Evolutionary conservation across 2,113 vertebrate species (phyloP).

Genomic region (Macaca mulatta): DNA sequence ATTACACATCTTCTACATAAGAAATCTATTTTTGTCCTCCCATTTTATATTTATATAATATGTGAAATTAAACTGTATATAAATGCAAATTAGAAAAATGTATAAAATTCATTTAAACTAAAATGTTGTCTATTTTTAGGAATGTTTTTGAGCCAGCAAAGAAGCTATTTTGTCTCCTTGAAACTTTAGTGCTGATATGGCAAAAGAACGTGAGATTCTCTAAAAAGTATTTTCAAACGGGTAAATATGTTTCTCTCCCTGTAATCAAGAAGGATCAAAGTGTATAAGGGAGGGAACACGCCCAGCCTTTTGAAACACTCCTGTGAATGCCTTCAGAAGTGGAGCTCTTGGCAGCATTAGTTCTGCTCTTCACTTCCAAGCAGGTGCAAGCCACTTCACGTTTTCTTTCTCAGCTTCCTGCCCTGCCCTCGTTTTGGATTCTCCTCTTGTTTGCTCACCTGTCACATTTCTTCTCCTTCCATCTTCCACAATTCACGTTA

Average conservation of each 20-base stretch:
- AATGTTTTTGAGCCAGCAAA: background rate
- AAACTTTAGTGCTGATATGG: background rate
- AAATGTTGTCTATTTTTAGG: background rate
- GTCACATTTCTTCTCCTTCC: background rate
- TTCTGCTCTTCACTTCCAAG: background rate
- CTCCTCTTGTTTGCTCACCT: conserved; percentile 31
- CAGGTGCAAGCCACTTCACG: background rate
- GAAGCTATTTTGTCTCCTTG: background rate
- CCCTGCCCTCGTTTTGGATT: background rate
- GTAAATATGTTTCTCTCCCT: background rate
- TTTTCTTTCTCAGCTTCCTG: background rate
- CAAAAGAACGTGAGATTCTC: background rate
- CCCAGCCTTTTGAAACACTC: background rate
- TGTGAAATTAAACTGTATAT: background rate
- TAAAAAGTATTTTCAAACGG: background rate
- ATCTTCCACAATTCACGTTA: background rate
- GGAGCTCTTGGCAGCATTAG: background rate
- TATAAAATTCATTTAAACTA: background rate
- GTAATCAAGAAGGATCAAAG: background rate
- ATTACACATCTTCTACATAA: background rate
- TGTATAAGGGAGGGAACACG: background rate
- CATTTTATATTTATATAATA: background rate
- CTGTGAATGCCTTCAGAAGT: background rate
- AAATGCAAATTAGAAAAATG: background rate
- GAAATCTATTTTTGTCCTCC: background rate